Percentiles rank a stretch among this genome's conserved stretches.
These are phyloP conservation scores for Trichogramma dendrolimi DNA, from an alignment of 2,888 invertebrate species.

Conservation along the genomic window DNA sequence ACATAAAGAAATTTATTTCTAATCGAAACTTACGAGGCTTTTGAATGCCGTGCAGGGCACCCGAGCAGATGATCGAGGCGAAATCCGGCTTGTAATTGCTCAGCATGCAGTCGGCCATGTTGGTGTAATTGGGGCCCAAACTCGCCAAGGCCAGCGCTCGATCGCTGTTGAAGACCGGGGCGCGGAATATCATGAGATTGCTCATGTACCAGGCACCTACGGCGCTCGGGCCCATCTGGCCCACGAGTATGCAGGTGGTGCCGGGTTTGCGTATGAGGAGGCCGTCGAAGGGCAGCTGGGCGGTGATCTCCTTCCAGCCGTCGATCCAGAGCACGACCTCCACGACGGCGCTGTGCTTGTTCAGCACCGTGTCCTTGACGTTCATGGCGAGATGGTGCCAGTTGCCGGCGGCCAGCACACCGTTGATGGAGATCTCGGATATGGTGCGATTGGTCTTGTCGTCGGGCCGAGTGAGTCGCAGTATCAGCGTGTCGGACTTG, in stretches of 20 bases:
- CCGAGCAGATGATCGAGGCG: constrained; percentile 45
- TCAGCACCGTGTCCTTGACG: constrained; percentile 57
- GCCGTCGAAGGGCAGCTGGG: constrained; percentile 60
- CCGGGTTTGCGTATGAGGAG: constrained; percentile 59
- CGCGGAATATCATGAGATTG: constrained; percentile 56
- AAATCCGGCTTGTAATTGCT: constrained; percentile 48
- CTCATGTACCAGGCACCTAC: constrained; percentile 56
- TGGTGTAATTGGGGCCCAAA: constrained; percentile 54
- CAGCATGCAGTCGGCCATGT: constrained; percentile 52
- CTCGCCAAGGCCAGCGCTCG: constrained; percentile 59
- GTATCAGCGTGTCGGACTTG: constrained; percentile 51
- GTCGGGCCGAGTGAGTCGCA: constrained; percentile 58
- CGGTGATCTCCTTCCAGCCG: constrained; percentile 58
- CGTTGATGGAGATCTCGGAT: constrained; percentile 54
- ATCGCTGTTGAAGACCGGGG: constrained; percentile 55
- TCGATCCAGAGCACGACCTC: constrained; percentile 61
- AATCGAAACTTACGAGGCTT: constrained; percentile 46
- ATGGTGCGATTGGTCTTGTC: constrained; percentile 54
- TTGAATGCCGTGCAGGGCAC: constrained; percentile 43
- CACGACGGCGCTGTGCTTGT: constrained; percentile 58
- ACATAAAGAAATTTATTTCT: constrained; percentile 27
- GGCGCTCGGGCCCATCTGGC: constrained; percentile 50
- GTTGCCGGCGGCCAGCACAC: constrained; percentile 52
- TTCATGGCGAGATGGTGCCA: constrained; percentile 62
- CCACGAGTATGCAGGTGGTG: constrained; percentile 57